A percentile compares a stretch with the other conserved stretches of the same genome.
Evolutionary conservation across 2,888 invertebrate genomes (phyloP).

Genomic region (Timema cristinae): DNA sequence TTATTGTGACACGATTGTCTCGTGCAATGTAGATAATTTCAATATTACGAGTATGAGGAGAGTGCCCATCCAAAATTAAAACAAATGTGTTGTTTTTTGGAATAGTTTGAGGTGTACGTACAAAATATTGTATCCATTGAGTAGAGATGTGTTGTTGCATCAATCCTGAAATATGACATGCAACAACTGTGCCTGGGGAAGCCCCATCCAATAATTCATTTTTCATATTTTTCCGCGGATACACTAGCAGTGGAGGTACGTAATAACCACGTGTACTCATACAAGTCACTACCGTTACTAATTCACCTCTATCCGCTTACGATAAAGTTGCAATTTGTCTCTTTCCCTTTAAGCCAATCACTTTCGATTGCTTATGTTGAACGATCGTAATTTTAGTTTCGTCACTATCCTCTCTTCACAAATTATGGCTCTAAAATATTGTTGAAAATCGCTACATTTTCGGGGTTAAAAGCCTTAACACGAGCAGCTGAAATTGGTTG

Average conservation of each 20-base stretch:
- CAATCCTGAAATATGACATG: background rate
- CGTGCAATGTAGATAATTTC: background rate
- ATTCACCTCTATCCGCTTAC: background rate
- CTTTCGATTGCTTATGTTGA: slow-evolving; percentile 3
- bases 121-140: background rate
- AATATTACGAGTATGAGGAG: background rate
- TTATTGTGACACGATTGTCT: background rate
- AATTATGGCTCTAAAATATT: background rate
- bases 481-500: background rate
- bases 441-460: background rate
- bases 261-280: background rate
- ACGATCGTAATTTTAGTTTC: slow-evolving; percentile 7
- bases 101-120: background rate
- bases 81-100: background rate
- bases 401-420: background rate
- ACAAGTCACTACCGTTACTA: slow-evolving; percentile 1
- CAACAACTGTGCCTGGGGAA: background rate
- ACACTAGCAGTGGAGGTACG: background rate
- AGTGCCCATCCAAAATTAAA: background rate
- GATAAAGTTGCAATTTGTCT: background rate
- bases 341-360: slow-evolving; percentile 5
- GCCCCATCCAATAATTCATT: background rate
- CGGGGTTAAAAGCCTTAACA: background rate
- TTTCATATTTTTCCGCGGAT: background rate
- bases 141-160: background rate